These are phyloP conservation scores for Pseudococcus longispinus DNA, from an alignment of 2,888 invertebrate genomes.

Conservation along the genomic window DNA sequence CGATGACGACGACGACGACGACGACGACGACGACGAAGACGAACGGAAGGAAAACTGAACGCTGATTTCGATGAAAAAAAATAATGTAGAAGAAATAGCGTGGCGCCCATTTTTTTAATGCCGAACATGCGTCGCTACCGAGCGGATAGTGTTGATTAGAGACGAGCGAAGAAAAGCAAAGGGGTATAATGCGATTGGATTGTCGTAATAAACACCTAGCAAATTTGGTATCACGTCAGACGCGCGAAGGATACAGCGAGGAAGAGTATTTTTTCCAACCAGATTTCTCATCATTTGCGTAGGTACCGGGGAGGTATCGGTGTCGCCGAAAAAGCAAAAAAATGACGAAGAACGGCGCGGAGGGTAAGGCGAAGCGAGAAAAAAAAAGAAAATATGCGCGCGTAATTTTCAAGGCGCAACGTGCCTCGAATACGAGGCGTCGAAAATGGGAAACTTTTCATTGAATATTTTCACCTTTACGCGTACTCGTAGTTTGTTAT, in stretches of 20 bases:
- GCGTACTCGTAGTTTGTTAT: neutral
- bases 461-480: conserved; percentile 36
- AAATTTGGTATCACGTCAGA: neutral
- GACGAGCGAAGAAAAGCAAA: neutral
- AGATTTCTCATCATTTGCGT: neutral
- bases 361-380: neutral
- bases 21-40: neutral
- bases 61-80: neutral
- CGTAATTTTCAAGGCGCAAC: conserved; percentile 25
- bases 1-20: neutral
- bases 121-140: neutral
- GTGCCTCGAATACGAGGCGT: neutral
- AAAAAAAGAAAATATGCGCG: conserved; percentile 11
- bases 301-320: neutral
- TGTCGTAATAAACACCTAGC: conserved; percentile 1
- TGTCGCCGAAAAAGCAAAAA: neutral
- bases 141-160: neutral
- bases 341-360: neutral
- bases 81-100: neutral
- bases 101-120: neutral
- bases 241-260: neutral
- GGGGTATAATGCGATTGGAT: neutral
- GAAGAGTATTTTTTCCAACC: neutral
- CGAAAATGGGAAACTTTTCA: conserved; percentile 17
- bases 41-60: neutral